Conservation (phyloP, 2,113 vertebrate species). For the Lophochroa leadbeateri region DNA sequence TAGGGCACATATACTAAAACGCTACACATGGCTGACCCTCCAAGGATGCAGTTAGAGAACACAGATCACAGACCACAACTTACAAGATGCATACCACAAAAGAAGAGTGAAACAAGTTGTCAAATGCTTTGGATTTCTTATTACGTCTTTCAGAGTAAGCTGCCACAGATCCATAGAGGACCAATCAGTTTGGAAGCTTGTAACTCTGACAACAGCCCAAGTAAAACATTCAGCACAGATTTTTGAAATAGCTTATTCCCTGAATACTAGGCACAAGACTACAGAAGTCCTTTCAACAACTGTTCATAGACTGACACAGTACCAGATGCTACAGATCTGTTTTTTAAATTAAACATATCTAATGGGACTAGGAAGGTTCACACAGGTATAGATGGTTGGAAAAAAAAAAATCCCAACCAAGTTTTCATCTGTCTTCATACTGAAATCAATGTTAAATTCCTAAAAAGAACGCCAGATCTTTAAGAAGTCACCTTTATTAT, state of each 20-base stretch:
- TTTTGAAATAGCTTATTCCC: constrained; percentile 38
- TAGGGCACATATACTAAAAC: not conserved
- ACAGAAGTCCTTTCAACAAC: not conserved
- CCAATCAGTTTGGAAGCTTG: not conserved
- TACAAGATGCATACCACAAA: not conserved
- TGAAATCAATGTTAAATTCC: not conserved
- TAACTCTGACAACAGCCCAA: not conserved
- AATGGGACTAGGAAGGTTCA: not conserved
- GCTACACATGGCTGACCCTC: not conserved
- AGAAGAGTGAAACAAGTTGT: not conserved
- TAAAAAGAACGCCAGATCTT: not conserved
- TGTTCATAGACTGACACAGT: not conserved
- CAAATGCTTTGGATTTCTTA: not conserved
- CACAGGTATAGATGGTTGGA: not conserved
- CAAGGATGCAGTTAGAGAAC: not conserved
- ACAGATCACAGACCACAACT: not conserved
- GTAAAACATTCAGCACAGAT: not conserved
- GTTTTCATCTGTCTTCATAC: not conserved
- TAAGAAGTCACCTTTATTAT: not conserved
- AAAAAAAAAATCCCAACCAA: not conserved
- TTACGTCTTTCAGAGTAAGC: not conserved
- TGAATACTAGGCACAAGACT: not conserved
- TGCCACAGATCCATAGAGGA: not conserved
- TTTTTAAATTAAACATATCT: not conserved
- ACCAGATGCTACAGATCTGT: not conserved